These are phyloP conservation scores for Seira sanloemensis DNA, from an alignment of 2,888 invertebrate genomes.

Conservation along the genomic window DNA sequence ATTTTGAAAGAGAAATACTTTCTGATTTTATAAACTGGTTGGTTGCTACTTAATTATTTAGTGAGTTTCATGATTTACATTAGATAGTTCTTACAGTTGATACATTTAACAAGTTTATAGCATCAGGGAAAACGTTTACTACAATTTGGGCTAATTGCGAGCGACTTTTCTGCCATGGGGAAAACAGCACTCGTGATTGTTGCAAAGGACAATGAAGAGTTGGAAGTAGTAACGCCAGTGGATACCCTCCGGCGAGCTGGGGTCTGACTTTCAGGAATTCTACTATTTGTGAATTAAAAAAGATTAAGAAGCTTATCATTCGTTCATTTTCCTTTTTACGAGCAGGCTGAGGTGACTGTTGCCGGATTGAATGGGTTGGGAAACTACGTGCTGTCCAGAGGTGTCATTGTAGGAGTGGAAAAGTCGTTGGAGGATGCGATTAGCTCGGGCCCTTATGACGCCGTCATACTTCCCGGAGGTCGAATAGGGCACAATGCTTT, in stretches of 20 bases:
- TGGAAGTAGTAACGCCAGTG: slow-evolving; percentile 92
- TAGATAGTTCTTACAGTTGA: no score
- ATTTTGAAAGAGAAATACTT: no score
- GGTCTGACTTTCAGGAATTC: slow-evolving; percentile 77
- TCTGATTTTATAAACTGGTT: no score
- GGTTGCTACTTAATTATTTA: no score
- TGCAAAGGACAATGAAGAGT: slow-evolving; percentile 95
- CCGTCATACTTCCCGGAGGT: slow-evolving; percentile 94
- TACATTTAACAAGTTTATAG: no score
- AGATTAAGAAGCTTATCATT: slow-evolving; percentile 59
- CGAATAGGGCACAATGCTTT: slow-evolving; percentile 88
- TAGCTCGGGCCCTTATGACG: slow-evolving; percentile 81
- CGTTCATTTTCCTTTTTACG: no score
- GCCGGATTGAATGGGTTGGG: slow-evolving; percentile 85
- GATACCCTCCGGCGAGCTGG: slow-evolving; percentile 93
- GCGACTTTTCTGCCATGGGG: no score
- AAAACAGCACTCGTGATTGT: slow-evolving; percentile 87
- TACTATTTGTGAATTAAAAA: background rate
- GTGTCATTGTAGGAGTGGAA: slow-evolving; percentile 89
- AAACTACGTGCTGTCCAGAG: slow-evolving; percentile 88
- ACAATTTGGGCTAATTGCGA: no score
- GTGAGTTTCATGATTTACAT: no score
- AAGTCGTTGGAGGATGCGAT: slow-evolving; percentile 81
- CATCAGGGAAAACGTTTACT: no score
- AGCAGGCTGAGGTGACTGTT: slow-evolving; percentile 88